Conservation (phyloP, 1,140 invertebrate genomes). For the Drosophila saltans region DNA sequence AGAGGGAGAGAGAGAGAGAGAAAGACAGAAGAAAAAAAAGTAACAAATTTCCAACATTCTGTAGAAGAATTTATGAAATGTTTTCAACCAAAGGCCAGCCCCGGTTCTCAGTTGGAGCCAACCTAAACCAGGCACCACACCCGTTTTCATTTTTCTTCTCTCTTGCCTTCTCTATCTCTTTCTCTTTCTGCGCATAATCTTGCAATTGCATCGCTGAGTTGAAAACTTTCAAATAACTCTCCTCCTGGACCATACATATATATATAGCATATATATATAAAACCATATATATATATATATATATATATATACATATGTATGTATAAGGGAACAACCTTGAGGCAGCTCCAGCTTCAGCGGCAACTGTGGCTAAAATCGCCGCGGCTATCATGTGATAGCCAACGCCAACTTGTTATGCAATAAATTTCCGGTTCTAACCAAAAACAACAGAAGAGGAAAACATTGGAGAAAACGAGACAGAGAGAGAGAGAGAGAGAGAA, state of each 20-base stretch:
- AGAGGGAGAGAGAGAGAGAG: background rate
- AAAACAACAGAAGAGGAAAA: conserved; percentile 34
- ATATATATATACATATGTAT: conserved; percentile 21
- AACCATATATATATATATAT: background rate
- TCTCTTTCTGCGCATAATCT: conserved; percentile 41
- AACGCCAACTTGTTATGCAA: conserved; percentile 78
- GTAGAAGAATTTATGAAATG: conserved; percentile 71
- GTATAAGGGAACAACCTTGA: conserved; percentile 62
- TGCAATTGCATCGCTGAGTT: conserved; percentile 39
- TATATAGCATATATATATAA: background rate
- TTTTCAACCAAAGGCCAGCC: conserved; percentile 31
- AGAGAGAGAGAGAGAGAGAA: too few relatives aligned
- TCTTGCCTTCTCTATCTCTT: background rate
- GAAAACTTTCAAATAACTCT: conserved; percentile 57
- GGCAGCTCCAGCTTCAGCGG: conserved; percentile 45
- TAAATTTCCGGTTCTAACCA: conserved; percentile 76
- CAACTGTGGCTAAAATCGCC: background rate
- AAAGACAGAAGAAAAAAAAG: conserved; percentile 5
- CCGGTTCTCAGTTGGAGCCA: conserved; percentile 27
- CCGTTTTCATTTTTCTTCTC: conserved; percentile 8
- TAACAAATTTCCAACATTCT: conserved; percentile 44
- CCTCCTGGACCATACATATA: conserved; percentile 30
- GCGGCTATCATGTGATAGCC: conserved; percentile 61
- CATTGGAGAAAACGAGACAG: too few relatives aligned
- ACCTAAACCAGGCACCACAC: conserved; percentile 8